Base-by-base conservation (phyloP, 2,797 vertebrate species). In the Hoplostethus mediterraneus region DNA sequence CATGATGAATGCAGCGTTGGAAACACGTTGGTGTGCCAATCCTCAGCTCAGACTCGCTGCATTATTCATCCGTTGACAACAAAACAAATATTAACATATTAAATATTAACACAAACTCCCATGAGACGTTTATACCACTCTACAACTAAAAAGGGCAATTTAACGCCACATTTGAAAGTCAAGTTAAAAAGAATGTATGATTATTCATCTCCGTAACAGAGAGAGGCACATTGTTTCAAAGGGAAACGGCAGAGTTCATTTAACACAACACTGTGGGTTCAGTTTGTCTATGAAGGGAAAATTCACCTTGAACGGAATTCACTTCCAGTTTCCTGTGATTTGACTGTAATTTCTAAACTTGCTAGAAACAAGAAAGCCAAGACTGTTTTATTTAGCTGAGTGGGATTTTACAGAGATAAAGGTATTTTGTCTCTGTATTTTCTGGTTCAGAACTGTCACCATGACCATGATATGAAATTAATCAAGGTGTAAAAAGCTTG, bases 1-100 rank as follows among this genome's bases (percentile, higher is more conserved):
- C 66, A 79, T 78, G 74, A 81, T 58, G 59, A 73, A 75, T 44
- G 67, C 63, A 77, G 78, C 59, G 49, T 67, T 63, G 67, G 67
- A 77, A 86, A 84, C 66, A 82, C 13, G 62, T 44, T 1, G 1
- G 54, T 38, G 65, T 69, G 67, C 79, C 72, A 87, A 68, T 80
- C 52, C 71, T 82, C 67, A 76, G 69, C 82, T 84, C 80, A 82
- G 25, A 31, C 70, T 61, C 53, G 66, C 71, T 89, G 86, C 85
- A 93, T 92, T 92, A 91, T 93, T 92, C 82, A 90, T 90, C 54
- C 52, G 14, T 79, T 79, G 81, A 88, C 83, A 90, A 84, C 71
- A 85, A 90, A 92, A 92, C 81, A 92, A 93, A 87, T 90, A 90
- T 91, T 89, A 93, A 83, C 85, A 86, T 86, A 88, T 87, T 73